A percentile compares a stretch with the other conserved stretches of the same genome.
These are phyloP conservation scores for Camponotus floridanus DNA, from an alignment of 1,140 invertebrate species.

Conservation along the genomic window DNA sequence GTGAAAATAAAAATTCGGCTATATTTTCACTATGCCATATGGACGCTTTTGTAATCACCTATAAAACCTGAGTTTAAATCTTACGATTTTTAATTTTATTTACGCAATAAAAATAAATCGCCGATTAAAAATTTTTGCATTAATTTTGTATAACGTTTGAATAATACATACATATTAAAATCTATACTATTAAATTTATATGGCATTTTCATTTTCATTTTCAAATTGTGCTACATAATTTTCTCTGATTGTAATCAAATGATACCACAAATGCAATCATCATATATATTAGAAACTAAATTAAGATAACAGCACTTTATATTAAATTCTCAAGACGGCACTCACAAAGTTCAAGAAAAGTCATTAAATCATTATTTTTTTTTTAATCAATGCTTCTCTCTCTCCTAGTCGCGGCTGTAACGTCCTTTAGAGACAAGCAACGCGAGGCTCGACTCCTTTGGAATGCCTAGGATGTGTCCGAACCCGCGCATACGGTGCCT, in stretches of 20 bases:
- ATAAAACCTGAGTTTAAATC: background rate
- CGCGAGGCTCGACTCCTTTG: slow-evolving; percentile 60
- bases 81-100: slow-evolving; percentile 1
- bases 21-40: background rate
- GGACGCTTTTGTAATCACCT: background rate
- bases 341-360: slow-evolving; percentile 33
- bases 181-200: background rate
- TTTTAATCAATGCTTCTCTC: slow-evolving; percentile 68
- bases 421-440: slow-evolving; percentile 50
- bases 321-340: slow-evolving; percentile 35
- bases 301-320: slow-evolving; percentile 10
- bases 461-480: slow-evolving; percentile 67
- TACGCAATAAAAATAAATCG: background rate
- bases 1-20: background rate
- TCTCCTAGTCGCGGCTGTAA: slow-evolving; percentile 36
- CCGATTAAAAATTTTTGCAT: background rate
- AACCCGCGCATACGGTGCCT: slow-evolving; percentile 50
- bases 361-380: slow-evolving; percentile 57
- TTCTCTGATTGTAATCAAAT: background rate
- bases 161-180: background rate
- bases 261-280: background rate
- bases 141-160: background rate
- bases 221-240: slow-evolving; percentile 30
- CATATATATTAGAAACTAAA: slow-evolving; percentile 29
- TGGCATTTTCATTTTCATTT: background rate